These are phyloP conservation scores for Crossocerus cetratus DNA, from an alignment of 2,888 invertebrate species.

Conservation along the genomic window DNA sequence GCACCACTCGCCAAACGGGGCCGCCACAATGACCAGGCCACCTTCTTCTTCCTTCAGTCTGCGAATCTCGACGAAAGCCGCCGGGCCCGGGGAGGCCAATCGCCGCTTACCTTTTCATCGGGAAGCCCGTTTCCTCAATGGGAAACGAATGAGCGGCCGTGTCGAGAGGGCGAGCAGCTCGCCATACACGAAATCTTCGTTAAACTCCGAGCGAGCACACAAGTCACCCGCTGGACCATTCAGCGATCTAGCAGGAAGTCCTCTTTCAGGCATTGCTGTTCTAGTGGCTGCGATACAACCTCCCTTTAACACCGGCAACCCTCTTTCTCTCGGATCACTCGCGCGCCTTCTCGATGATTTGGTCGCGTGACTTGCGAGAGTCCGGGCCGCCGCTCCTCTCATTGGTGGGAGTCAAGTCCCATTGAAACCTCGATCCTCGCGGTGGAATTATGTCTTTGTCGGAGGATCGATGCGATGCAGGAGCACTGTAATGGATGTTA, in stretches of 20 bases:
- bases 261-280: not conserved
- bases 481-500: no score
- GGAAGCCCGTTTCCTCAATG: conserved; percentile 26
- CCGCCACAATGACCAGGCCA: conserved; percentile 57
- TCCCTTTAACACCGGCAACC: no score
- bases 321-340: no score
- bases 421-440: no score
- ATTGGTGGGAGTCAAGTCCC: no score
- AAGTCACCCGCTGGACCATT: not conserved
- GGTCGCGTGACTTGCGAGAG: conserved; percentile 12
- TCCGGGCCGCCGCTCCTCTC: not conserved
- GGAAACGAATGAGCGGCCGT: conserved; percentile 31
- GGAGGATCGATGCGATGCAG: no score
- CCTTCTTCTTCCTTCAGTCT: conserved; percentile 20
- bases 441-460: no score
- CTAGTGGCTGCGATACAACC: not conserved
- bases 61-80: conserved; percentile 33
- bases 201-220: conserved; percentile 18
- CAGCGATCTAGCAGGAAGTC: not conserved
- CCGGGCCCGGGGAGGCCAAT: no score
- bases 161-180: conserved; percentile 14
- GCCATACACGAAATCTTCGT: conserved; percentile 41
- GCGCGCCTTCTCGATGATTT: not conserved
- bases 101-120: no score
- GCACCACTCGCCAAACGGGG: conserved; percentile 56